A percentile compares a stretch with the other conserved stretches of the same genome.
These are phyloP conservation scores for Matsumyia berberina DNA, from an alignment of 2,888 invertebrate species.

Conservation along the genomic window DNA sequence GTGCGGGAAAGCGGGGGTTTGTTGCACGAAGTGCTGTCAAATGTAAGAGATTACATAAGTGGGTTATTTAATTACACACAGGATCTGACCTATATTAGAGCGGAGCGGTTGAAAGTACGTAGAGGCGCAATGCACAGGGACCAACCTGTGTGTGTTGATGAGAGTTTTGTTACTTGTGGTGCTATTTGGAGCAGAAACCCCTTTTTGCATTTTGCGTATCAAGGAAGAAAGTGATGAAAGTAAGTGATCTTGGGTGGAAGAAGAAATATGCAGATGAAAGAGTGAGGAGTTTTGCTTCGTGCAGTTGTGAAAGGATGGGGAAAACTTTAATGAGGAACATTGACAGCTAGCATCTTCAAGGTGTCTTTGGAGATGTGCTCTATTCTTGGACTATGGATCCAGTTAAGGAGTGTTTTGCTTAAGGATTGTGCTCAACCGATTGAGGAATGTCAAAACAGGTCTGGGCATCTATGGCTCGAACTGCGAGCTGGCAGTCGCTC, in stretches of 20 bases:
- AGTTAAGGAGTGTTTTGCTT: too few relatives aligned
- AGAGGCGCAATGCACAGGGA: constrained; percentile 1
- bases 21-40: constrained; percentile 57
- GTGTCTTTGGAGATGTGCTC: too few relatives aligned
- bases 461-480: too few relatives aligned
- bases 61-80: constrained; percentile 76
- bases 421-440: too few relatives aligned
- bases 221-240: constrained; percentile 20
- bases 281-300: too few relatives aligned
- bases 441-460: too few relatives aligned
- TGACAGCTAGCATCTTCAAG: too few relatives aligned
- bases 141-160: constrained; percentile 12
- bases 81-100: constrained; percentile 71
- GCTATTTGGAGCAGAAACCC: constrained; percentile 64
- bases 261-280: too few relatives aligned
- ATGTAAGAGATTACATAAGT: constrained; percentile 72
- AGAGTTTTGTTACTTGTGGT: constrained; percentile 22
- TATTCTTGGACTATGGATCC: too few relatives aligned
- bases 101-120: constrained; percentile 42
- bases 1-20: constrained; percentile 28
- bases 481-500: too few relatives aligned
- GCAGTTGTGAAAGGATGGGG: too few relatives aligned
- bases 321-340: too few relatives aligned
- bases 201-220: constrained; percentile 24
- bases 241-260: constrained; percentile 7